phyloP scores from a whole-genome alignment of 2,888 invertebrate species.

The Sympetrum striolatum region DNA sequence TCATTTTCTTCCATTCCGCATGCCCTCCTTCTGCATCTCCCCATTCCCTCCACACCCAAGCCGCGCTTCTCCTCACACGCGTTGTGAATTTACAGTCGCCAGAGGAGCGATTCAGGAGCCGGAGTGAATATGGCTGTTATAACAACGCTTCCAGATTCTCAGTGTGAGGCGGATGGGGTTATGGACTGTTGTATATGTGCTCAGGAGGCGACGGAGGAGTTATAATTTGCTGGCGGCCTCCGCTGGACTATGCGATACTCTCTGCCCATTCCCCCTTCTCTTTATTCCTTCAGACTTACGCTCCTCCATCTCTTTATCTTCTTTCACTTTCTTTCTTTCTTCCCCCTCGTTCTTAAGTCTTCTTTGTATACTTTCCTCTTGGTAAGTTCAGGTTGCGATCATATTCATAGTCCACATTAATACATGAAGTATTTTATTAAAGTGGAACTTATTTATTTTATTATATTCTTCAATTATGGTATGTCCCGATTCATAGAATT shows the following conservation, averaged over 20 bases:
- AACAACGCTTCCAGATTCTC: background rate
- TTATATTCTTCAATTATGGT: no score
- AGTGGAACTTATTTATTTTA: no score
- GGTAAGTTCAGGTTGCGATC: no score
- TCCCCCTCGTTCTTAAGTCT: background rate
- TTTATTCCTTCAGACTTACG: background rate
- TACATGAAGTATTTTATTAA: no score
- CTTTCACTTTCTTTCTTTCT: background rate
- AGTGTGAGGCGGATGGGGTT: background rate
- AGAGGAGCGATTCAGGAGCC: background rate
- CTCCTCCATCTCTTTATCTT: background rate
- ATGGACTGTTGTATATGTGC: background rate
- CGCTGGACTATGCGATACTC: background rate
- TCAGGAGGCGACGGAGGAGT: background rate
- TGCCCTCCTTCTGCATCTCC: background rate
- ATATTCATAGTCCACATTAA: no score
- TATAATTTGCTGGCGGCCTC: background rate
- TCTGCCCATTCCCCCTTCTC: background rate
- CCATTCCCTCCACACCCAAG: background rate
- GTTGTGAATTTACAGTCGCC: constrained; percentile 15
- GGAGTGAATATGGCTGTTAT: background rate
- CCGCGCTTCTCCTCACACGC: background rate
- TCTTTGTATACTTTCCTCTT: background rate
- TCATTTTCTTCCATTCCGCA: background rate
- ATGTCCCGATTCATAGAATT: no score